Evolutionary conservation across 2,113 vertebrate genomes (phyloP).

Genomic region (Microtus oregoni): DNA sequence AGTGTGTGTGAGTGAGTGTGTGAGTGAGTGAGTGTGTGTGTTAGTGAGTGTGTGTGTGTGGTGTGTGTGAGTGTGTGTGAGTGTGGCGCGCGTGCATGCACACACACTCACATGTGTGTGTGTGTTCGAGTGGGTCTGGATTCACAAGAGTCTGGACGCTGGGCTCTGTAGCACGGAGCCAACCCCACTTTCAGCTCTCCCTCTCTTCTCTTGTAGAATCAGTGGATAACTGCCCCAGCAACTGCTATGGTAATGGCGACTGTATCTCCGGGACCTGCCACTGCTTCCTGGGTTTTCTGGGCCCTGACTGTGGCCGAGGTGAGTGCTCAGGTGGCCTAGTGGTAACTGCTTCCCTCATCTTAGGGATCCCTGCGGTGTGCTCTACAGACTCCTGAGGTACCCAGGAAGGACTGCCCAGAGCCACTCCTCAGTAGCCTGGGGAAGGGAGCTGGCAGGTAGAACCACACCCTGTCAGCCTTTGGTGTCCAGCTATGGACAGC

Average conservation of each 20-base stretch:
- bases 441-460: accelerated
- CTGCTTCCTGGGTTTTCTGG: conserved; percentile 97
- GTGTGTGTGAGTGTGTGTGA: neutral
- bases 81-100: neutral
- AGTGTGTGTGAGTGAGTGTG: too few species aligned
- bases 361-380: accelerated
- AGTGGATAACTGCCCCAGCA: conserved; percentile 97
- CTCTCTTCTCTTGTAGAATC: conserved; percentile 88
- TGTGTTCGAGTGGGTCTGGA: too few species aligned
- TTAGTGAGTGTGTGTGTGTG: too few species aligned
- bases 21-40: too few species aligned
- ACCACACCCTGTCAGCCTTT: accelerated
- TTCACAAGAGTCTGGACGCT: neutral
- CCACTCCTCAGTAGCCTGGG: neutral
- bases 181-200: neutral
- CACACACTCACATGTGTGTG: neutral
- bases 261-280: conserved; percentile 96
- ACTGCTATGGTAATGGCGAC: conserved; percentile 98
- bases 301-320: conserved; percentile 98
- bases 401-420: neutral
- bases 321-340: neutral
- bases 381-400: neutral
- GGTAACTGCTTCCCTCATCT: accelerated
- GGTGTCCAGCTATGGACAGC: neutral
- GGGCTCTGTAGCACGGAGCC: neutral